Base-by-base conservation (phyloP, 2,888 invertebrate species). In the Pterobdella sp. region DNA sequence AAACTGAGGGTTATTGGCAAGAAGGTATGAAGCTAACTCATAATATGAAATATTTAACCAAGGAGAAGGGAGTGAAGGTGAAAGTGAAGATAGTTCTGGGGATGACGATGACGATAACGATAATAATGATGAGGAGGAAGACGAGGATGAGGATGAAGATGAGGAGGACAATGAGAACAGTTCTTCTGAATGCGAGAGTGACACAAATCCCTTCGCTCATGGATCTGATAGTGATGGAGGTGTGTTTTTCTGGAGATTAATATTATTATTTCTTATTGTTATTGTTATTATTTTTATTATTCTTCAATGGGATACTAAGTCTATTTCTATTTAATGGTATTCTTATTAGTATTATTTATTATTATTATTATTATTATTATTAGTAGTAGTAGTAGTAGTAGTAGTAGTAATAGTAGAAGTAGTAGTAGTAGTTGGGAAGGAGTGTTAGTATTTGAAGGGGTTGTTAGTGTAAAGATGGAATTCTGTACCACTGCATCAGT, bases 131-230 rank as follows among this genome's bases (percentile, higher is more conserved):
- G 78, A 79, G 65, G 77, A 77, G 35, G 79, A 78, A 76, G 79
- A 78, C 67, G 65, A 79, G 72, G 79, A 70, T 1, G 74, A 72
- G 1, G 71, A 68, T 22, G 74, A 67, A 10, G 66, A 70, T 37
- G 71, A 67, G 36, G 74, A 77, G 31, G 76, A 76, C 10, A 79
- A 79, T 75, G 80, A 78, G 36, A 73, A 76, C 2, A 79, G 79
- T 31, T 60, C 72, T 31, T 76, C 76, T 0, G 77, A 77, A 32
- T 79, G 78, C 63, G 80, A 79, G 32, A 78, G 72, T 77, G 78
- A 77, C 42, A 42, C 34, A 7, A 94, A 95, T 86, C 94, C 94
- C n/a, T 92, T 92, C 81, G 90, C 90, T 82, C 90, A 88, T 69
- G 93, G 84, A 36, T 84, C 84, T n/a, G 84, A 85, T 64, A 84